Evolutionary conservation across 2,888 invertebrate genomes (phyloP).

Genomic region (Pandemis corylana): DNA sequence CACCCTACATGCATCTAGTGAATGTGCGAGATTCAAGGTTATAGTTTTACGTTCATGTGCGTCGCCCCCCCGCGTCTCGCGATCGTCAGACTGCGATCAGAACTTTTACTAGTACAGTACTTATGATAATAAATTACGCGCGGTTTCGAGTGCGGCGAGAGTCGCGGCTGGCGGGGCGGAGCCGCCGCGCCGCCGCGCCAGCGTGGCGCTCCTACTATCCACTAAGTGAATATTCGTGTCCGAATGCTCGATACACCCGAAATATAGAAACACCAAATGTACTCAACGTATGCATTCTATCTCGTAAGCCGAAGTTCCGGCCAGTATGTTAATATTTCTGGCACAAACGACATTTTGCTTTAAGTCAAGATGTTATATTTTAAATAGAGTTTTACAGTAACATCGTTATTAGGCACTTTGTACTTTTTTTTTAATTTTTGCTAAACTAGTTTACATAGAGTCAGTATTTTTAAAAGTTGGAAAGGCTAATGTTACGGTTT

Average conservation of each 20-base stretch:
- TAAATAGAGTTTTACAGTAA: conserved; percentile 71
- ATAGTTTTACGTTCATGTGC: conserved; percentile 84
- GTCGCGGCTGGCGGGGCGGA: conserved; percentile 65
- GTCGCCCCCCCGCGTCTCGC: conserved; percentile 73
- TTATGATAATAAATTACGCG: conserved; percentile 82
- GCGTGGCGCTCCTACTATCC: conserved; percentile 61
- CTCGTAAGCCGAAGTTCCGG: conserved; percentile 77
- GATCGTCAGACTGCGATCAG: conserved; percentile 73
- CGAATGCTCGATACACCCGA: conserved; percentile 74
- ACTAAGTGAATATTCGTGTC: conserved; percentile 80
- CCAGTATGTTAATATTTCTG: conserved; percentile 72
- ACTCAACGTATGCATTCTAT: conserved; percentile 63
- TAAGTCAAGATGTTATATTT: conserved; percentile 70
- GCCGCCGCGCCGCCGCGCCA: conserved; percentile 64
- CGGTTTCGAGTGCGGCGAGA: conserved; percentile 72
- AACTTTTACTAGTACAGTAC: conserved; percentile 82
- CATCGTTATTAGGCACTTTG: conserved; percentile 67
- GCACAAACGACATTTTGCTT: conserved; percentile 60
- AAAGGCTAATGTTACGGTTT: conserved; percentile 36
- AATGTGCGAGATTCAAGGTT: conserved; percentile 82
- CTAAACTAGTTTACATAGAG: conserved; percentile 67
- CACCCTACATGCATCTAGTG: conserved; percentile 75
- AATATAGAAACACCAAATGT: conserved; percentile 79
- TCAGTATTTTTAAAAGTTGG: conserved; percentile 57
- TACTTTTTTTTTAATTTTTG: conserved; percentile 66